Evolutionary conservation across 2,888 invertebrate genomes (phyloP).

Genomic region (Teinopalpus imperialis): DNA sequence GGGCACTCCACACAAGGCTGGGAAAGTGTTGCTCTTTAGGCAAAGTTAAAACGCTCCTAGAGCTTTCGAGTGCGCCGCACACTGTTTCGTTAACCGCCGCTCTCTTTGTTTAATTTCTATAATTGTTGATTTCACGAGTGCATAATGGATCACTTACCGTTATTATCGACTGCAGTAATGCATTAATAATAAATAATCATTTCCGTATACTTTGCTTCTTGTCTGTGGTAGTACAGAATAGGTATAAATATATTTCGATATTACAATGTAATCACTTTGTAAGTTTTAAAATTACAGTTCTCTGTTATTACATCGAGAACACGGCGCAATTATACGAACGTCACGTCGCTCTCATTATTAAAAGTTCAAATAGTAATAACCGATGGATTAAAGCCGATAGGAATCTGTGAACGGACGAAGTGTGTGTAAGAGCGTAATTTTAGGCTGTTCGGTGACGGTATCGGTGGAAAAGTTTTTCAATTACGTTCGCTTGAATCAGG

Average conservation of each 20-base stretch:
- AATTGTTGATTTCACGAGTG: conserved; percentile 37
- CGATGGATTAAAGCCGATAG: conserved; percentile 63
- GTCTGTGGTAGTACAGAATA: conserved; percentile 26
- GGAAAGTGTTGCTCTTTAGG: conserved; percentile 80
- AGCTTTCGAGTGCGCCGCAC: conserved; percentile 45
- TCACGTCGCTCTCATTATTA: conserved; percentile 56
- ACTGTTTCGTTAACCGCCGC: conserved; percentile 51
- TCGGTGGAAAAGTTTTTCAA: conserved; percentile 78
- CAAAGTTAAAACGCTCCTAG: conserved; percentile 72
- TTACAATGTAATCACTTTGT: conserved; percentile 54
- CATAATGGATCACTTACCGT: conserved; percentile 17
- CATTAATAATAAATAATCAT: conserved; percentile 21
- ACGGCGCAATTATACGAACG: conserved; percentile 47
- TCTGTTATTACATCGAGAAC: conserved; percentile 41
- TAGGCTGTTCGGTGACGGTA: conserved; percentile 57
- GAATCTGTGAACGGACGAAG: conserved; percentile 57
- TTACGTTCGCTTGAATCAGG: conserved; percentile 48
- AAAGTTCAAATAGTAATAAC: conserved; percentile 74
- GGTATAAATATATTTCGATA: conserved; percentile 30
- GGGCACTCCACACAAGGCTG: conserved; percentile 64
- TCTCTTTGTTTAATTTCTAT: conserved; percentile 47
- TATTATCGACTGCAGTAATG: conserved; percentile 15
- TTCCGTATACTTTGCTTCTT: conserved; percentile 8
- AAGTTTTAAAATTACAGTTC: conserved; percentile 56
- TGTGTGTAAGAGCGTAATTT: conserved; percentile 69